Conservation (phyloP, 2,888 invertebrate genomes). For the Nysson spinosus region DNA sequence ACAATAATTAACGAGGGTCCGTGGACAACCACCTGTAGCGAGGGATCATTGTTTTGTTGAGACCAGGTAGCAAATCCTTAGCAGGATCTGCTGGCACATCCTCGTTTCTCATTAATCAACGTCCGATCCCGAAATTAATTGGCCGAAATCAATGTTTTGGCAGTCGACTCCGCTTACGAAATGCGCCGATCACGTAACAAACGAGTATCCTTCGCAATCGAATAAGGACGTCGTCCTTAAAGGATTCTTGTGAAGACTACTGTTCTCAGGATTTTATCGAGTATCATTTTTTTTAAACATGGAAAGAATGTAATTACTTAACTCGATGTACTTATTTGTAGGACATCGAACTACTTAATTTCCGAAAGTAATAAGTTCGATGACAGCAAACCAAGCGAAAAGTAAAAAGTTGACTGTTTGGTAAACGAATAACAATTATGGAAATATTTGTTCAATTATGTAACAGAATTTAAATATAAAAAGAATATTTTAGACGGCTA, state of each 20-base stretch:
- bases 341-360: no score
- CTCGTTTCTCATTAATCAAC: constrained; percentile 63
- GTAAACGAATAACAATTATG: no score
- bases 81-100: constrained; percentile 12
- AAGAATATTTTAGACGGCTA: no score
- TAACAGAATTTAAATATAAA: no score
- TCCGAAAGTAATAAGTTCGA: no score
- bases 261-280: constrained; percentile 8
- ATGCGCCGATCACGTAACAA: constrained; percentile 39
- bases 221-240: constrained; percentile 1
- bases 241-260: constrained; percentile 22
- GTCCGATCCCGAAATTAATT: constrained; percentile 56
- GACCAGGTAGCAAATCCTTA: constrained; percentile 51
- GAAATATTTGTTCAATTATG: no score
- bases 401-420: no score
- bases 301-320: no score
- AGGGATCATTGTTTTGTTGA: constrained; percentile 56
- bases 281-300: constrained; percentile 10
- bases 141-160: constrained; percentile 64
- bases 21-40: constrained; percentile 24
- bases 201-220: constrained; percentile 7
- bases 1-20: constrained; percentile 11
- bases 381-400: no score
- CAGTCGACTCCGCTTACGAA: constrained; percentile 56
- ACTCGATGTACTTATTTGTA: no score